Evolutionary conservation across 2,888 invertebrate species (phyloP).

Genomic region (Synanthedon andrenaeformis): DNA sequence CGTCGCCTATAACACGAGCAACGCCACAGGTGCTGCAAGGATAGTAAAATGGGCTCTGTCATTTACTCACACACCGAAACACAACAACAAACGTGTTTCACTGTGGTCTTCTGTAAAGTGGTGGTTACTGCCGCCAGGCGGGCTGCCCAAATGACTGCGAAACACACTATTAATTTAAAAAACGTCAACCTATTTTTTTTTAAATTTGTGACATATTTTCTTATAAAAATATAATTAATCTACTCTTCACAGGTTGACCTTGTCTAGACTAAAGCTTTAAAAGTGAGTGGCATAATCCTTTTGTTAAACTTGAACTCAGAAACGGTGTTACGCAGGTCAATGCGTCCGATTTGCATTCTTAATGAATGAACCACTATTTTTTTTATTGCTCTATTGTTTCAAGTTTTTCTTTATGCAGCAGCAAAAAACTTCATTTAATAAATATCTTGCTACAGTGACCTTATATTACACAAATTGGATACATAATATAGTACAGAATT

Average conservation of each 20-base stretch:
- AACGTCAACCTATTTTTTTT: too few species aligned
- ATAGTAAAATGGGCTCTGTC: too few species aligned
- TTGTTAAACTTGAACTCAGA: conserved; percentile 29
- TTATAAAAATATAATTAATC: not conserved
- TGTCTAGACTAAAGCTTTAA: conserved; percentile 7
- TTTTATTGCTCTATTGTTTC: conserved; percentile 17
- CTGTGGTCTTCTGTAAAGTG: too few species aligned
- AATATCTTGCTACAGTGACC: not conserved
- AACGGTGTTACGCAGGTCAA: conserved; percentile 21
- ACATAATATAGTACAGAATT: too few species aligned
- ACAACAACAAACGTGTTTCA: too few species aligned
- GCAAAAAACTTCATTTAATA: not conserved
- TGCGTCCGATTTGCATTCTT: conserved; percentile 27
- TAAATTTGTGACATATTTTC: too few species aligned
- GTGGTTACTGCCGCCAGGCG: too few species aligned
- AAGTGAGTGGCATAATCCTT: conserved; percentile 8
- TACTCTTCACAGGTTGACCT: conserved; percentile 1
- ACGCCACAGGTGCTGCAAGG: too few species aligned
- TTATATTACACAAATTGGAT: too few species aligned
- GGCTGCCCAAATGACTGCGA: too few species aligned
- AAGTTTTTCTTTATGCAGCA: not conserved
- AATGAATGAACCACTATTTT: conserved; percentile 17
- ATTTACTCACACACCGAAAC: too few species aligned
- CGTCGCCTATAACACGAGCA: not conserved
- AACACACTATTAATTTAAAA: too few species aligned